A percentile compares a stretch with the other conserved stretches of the same genome.
These are phyloP conservation scores for Helicolenus hilgendorfi DNA, from an alignment of 2,797 vertebrate species.

Conservation along the genomic window DNA sequence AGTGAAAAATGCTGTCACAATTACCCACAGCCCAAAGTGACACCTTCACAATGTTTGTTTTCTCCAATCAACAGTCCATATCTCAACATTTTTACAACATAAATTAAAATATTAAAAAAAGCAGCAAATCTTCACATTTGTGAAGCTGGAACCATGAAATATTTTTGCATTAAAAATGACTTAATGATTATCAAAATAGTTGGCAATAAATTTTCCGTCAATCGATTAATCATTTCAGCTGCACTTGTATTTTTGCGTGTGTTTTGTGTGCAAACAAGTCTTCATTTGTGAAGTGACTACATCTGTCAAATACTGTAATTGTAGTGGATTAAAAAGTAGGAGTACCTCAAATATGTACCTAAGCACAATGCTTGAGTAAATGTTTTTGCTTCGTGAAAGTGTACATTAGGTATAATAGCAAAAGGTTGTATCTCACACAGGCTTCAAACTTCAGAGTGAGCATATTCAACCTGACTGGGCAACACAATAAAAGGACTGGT, in stretches of 20 bases:
- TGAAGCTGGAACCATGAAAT: not conserved
- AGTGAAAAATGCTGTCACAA: not conserved
- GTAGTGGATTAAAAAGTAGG: not conserved
- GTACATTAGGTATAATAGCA: constrained; percentile 23
- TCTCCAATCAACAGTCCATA: not conserved
- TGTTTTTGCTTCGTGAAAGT: constrained; percentile 13
- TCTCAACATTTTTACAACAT: not conserved
- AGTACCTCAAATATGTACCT: not conserved
- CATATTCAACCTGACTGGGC: not conserved
- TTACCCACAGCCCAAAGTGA: not conserved
- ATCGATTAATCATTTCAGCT: not conserved
- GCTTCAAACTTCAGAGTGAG: not conserved
- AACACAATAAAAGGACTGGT: not conserved
- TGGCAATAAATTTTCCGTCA: not conserved
- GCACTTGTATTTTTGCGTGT: not conserved
- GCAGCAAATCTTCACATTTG: not conserved
- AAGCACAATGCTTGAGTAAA: not conserved
- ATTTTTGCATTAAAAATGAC: not conserved
- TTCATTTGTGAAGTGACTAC: not conserved
- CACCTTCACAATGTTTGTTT: not conserved
- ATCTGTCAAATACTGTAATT: not conserved
- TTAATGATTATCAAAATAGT: not conserved
- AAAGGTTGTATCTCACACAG: constrained; percentile 22
- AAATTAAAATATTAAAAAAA: not conserved
- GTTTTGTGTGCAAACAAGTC: not conserved